phyloP scores from a whole-genome alignment of 2,888 invertebrate species.

The Dichetophora obliterata region DNA sequence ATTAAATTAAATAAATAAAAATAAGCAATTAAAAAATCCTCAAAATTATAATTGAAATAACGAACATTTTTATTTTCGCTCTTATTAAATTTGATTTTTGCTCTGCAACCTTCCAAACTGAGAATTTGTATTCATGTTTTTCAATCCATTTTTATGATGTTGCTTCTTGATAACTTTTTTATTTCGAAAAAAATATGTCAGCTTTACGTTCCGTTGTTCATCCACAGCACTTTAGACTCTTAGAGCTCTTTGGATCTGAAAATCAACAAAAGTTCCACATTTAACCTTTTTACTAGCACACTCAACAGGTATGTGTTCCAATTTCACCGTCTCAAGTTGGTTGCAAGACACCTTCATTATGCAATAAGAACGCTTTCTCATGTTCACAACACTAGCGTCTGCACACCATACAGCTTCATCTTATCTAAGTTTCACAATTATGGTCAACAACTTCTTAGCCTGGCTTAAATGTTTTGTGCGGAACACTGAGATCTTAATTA shows the following conservation, averaged over 20 bases:
- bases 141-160: no score
- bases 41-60: no score
- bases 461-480: constrained; percentile 28
- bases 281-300: neutral
- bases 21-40: no score
- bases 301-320: constrained; percentile 9
- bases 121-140: no score
- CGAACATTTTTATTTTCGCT: no score
- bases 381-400: neutral
- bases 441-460: neutral
- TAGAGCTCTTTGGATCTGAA: neutral
- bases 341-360: neutral
- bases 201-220: neutral
- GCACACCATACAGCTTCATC: constrained; percentile 11
- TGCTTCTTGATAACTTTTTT: no score
- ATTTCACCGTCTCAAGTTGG: neutral
- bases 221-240: neutral
- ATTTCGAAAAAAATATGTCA: neutral
- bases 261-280: neutral
- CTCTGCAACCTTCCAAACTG: no score
- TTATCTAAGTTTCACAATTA: neutral
- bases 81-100: no score
- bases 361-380: neutral
- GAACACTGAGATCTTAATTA: neutral
- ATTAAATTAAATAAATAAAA: no score